A percentile compares a stretch with the other conserved stretches of the same genome.
Evolutionary conservation across 2,888 invertebrate species (phyloP).

Genomic region (Sclerodermus sp.): DNA sequence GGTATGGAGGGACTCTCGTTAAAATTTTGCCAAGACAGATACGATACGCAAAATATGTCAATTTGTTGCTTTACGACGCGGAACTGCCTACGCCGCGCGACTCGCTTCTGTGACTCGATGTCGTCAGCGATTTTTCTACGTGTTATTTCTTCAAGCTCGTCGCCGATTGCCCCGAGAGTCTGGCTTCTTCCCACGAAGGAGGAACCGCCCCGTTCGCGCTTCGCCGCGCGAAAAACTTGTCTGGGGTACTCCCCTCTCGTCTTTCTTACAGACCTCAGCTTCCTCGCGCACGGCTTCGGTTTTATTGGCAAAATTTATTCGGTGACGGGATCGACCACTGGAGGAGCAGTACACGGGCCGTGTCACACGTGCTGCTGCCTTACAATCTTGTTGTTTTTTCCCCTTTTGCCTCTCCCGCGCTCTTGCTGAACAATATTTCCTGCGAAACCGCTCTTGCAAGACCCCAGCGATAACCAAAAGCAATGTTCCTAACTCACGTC

Average conservation of each 20-base stretch:
- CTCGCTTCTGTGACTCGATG: neutral
- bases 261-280: conserved; percentile 16
- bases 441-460: no score
- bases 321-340: conserved; percentile 14
- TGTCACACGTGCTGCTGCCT: conserved; percentile 3
- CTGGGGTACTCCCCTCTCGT: conserved; percentile 25
- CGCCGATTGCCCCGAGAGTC: conserved; percentile 10
- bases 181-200: conserved; percentile 42
- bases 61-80: no score
- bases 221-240: conserved; percentile 42
- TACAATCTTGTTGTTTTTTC: neutral
- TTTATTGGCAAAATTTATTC: conserved; percentile 36
- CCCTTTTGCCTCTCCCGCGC: no score
- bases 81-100: no score
- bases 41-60: neutral
- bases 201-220: conserved; percentile 29
- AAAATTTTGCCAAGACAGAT: conserved; percentile 11
- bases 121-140: conserved; percentile 17
- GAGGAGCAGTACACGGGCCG: conserved; percentile 13
- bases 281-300: conserved; percentile 22
- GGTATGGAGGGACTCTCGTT: no score
- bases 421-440: no score
- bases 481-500: no score
- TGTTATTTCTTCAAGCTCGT: conserved; percentile 7
- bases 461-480: no score